Percentiles rank a stretch among this genome's conserved stretches.
Conservation (phyloP, 1,140 invertebrate species). For the Globodera rostochiensis region DNA sequence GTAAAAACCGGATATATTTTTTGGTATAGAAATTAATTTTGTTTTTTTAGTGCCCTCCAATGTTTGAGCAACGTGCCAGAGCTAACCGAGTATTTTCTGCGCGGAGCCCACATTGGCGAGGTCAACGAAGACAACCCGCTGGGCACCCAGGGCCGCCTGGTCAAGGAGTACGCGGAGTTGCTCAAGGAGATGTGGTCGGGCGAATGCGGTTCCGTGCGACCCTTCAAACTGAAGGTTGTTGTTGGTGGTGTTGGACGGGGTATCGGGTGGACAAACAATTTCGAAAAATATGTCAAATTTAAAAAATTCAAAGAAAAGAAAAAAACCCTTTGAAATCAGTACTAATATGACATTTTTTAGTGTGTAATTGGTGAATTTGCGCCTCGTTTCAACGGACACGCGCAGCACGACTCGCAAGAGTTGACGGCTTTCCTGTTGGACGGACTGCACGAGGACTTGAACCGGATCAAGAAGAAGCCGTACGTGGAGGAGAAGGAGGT, state of each 20-base stretch:
- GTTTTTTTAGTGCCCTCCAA: constrained; percentile 60
- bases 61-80: constrained; percentile 70
- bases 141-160: constrained; percentile 73
- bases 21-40: no score
- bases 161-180: constrained; percentile 71
- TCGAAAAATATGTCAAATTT: background rate
- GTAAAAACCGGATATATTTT: background rate
- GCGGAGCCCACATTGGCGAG: constrained; percentile 69
- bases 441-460: constrained; percentile 74
- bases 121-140: constrained; percentile 73
- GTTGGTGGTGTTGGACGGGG: background rate
- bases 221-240: constrained; percentile 71
- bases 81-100: constrained; percentile 70
- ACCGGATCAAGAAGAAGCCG: constrained; percentile 73
- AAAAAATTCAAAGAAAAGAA: background rate
- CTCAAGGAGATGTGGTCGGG: constrained; percentile 73
- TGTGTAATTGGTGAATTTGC: constrained; percentile 71
- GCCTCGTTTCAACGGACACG: constrained; percentile 77
- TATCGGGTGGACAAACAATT: background rate
- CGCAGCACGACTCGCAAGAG: constrained; percentile 94
- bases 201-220: constrained; percentile 68
- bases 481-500: constrained; percentile 72
- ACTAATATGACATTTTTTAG: constrained; percentile 59
- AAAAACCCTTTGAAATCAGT: background rate
- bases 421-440: constrained; percentile 74